A percentile compares a stretch with the other conserved stretches of the same genome.
phyloP scores from a whole-genome alignment of 2,888 invertebrate genomes.

The Phaonia tiefii region DNA sequence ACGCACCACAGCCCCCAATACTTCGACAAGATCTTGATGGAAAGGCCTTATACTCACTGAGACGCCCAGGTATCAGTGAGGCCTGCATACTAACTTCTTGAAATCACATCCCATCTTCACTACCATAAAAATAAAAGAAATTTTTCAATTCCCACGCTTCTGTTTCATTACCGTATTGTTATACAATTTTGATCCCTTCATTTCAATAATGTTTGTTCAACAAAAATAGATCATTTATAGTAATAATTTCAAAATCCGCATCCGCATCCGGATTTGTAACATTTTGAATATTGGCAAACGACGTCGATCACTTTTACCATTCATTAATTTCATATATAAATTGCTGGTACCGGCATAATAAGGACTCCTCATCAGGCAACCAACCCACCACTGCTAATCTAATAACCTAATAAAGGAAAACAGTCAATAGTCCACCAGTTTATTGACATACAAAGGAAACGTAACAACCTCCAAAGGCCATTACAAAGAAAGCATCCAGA shows the following conservation, averaged over 20 bases:
- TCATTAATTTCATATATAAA: conserved; percentile 59
- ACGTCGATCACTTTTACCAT: conserved; percentile 54
- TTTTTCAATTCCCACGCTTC: conserved; percentile 53
- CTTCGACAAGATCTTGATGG: too few relatives aligned
- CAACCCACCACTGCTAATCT: neutral
- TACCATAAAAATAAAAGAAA: too few relatives aligned
- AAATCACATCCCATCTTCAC: neutral
- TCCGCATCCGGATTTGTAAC: conserved; percentile 21
- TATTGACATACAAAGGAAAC: conserved; percentile 16
- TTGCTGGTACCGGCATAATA: conserved; percentile 67
- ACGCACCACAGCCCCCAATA: too few relatives aligned
- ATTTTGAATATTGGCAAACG: conserved; percentile 53
- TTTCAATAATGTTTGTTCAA: neutral
- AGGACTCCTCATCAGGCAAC: neutral
- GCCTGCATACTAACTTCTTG: neutral
- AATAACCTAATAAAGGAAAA: conserved; percentile 38
- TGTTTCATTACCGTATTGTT: conserved; percentile 42
- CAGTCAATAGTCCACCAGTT: conserved; percentile 58
- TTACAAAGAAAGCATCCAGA: conserved; percentile 1
- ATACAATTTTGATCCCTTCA: conserved; percentile 21
- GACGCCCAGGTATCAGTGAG: too few relatives aligned
- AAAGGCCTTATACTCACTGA: too few relatives aligned
- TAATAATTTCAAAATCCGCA: too few relatives aligned
- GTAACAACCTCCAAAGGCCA: neutral
- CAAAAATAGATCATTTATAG: conserved; percentile 57